phyloP scores from a whole-genome alignment of 2,888 invertebrate species.

The Tuta absoluta region DNA sequence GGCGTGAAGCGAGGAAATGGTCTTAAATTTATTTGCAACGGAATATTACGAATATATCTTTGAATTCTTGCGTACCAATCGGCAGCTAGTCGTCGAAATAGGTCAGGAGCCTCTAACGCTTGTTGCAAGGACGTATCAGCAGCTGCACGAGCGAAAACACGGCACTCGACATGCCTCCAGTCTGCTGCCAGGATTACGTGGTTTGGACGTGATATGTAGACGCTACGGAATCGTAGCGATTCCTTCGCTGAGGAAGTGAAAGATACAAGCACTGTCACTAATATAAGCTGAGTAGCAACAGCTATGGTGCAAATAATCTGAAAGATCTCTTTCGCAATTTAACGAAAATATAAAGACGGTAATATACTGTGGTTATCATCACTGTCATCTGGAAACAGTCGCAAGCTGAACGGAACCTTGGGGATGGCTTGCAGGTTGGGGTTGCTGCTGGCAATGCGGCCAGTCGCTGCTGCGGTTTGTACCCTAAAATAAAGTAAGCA shows the following conservation, averaged over 20 bases:
- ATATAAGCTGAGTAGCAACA: no score
- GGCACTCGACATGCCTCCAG: slow-evolving; percentile 76
- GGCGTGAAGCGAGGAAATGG: no score
- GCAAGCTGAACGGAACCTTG: slow-evolving; percentile 60
- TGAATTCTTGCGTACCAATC: slow-evolving; percentile 52
- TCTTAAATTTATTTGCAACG: no score
- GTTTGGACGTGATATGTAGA: slow-evolving; percentile 58
- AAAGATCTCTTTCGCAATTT: not conserved
- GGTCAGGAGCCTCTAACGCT: slow-evolving; percentile 55
- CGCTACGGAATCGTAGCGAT: slow-evolving; percentile 57
- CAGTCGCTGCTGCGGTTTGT: slow-evolving; percentile 73
- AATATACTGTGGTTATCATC: slow-evolving; percentile 30
- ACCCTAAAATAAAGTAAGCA: slow-evolving; percentile 52
- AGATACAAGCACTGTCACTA: no score
- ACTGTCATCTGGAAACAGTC: slow-evolving; percentile 44
- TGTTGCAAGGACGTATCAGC: slow-evolving; percentile 52
- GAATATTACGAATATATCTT: no score
- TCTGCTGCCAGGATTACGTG: slow-evolving; percentile 66
- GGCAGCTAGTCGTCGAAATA: slow-evolving; percentile 66
- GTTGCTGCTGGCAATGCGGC: slow-evolving; percentile 69
- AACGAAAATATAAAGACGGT: not conserved
- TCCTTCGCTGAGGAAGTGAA: not conserved
- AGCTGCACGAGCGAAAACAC: slow-evolving; percentile 72
- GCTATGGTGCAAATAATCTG: no score
- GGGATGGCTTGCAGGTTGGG: slow-evolving; percentile 79